Base-by-base conservation (phyloP, 2,888 invertebrate species). In the Drosophila borborema region DNA sequence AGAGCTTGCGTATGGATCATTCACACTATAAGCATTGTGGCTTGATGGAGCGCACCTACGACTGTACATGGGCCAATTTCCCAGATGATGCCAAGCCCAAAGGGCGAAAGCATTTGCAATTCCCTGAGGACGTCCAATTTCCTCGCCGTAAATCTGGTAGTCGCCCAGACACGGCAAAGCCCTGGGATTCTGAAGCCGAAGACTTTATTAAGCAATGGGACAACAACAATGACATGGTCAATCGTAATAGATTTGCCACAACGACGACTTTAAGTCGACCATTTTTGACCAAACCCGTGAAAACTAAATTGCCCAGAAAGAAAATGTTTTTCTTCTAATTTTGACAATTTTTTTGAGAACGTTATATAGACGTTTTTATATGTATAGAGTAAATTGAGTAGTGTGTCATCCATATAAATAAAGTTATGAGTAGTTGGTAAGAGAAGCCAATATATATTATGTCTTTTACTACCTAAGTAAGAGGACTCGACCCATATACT, bases 61-160 rank as follows among this genome's bases (percentile, higher is more conserved):
- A 86, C 49, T 88, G 89, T 48, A 92, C 92, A 0, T 92, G 92
- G 92, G 43, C 69, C 0, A 68, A 82, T 28, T 92, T 90, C 18
- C 88, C 91, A 2, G 63, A 84, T 28, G 23, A 41, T 2, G 20
- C n/a, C 5, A 46, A 12, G n/a, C 7, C 23, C 0, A 70, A 64
- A 9, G 40, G 16, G 53, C 34, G 18, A 2, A 20, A 8, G n/a
- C 4, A 2, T 0, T 34, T 10, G 7, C 12, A 34, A 3, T 67
- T 14, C 0, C 56, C 49, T 34, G 60, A 10, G 54, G 53, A 20
- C n/a, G 38, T 3, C 0, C 38, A 46, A 4, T 3, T 40, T 12
- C n/a, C 2, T 12, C 74, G 61, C 58, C 14, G 43, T 23, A 51
- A 28, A 16, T 43, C 14, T 46, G 61, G 20, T 0, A 23, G 70